phyloP scores from a whole-genome alignment of 1,140 invertebrate genomes.

The Tribolium castaneum region DNA sequence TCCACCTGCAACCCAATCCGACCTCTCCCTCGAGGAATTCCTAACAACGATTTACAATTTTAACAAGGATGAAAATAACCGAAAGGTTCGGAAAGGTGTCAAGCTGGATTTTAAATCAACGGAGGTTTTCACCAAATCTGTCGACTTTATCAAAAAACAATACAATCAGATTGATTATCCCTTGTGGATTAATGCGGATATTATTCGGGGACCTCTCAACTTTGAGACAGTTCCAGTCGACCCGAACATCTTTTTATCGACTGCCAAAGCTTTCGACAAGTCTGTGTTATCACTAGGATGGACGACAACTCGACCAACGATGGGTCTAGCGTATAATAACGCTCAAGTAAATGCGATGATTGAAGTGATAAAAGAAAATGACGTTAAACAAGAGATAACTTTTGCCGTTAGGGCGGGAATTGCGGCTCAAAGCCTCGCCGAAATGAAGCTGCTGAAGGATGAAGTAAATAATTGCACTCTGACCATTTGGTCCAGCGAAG shows the following conservation, averaged over 20 bases:
- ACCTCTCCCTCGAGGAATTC: slow-evolving; percentile 82
- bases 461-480: slow-evolving; percentile 70
- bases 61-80: slow-evolving; percentile 60
- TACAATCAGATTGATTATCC: slow-evolving; percentile 75
- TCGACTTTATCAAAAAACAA: slow-evolving; percentile 67
- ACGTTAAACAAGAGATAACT: slow-evolving; percentile 73
- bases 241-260: slow-evolving; percentile 71
- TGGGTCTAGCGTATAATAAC: slow-evolving; percentile 70
- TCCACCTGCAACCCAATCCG: slow-evolving; percentile 78
- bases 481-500: slow-evolving; percentile 77
- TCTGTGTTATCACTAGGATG: slow-evolving; percentile 86
- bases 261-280: slow-evolving; percentile 70
- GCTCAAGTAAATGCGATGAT: slow-evolving; percentile 81
- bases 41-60: slow-evolving; percentile 69
- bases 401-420: slow-evolving; percentile 84
- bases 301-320: slow-evolving; percentile 76
- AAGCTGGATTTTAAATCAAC: slow-evolving; percentile 91
- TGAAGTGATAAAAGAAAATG: slow-evolving; percentile 68
- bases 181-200: slow-evolving; percentile 91
- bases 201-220: slow-evolving; percentile 82
- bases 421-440: slow-evolving; percentile 72
- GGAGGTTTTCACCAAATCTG: slow-evolving; percentile 78
- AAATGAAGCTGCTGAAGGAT: slow-evolving; percentile 68
- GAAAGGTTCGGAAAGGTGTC: slow-evolving; percentile 73
- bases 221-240: slow-evolving; percentile 73